Evolutionary conservation across 2,888 invertebrate genomes (phyloP).

Genomic region (Nemotelus pantherinus): DNA sequence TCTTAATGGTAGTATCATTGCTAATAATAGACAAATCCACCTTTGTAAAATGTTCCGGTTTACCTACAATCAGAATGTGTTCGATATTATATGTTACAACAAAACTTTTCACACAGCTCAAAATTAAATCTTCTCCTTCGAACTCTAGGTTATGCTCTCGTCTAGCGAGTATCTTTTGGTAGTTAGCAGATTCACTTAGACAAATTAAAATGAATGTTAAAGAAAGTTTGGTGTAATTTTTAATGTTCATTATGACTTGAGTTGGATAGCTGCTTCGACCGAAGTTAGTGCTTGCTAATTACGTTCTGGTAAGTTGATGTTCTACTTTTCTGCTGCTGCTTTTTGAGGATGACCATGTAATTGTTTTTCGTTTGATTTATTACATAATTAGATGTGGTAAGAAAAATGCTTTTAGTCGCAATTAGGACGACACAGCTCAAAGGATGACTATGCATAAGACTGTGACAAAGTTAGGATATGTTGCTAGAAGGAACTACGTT

Average conservation of each 20-base stretch:
- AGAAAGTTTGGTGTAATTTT: background rate
- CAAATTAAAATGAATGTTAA: no score
- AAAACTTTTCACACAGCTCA: background rate
- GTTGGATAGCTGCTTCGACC: background rate
- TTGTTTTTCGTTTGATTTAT: slow-evolving; percentile 13
- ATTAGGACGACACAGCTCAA: background rate
- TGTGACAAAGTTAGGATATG: background rate
- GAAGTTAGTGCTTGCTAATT: background rate
- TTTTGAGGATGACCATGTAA: background rate
- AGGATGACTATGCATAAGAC: background rate
- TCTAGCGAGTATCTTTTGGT: background rate
- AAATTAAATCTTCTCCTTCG: background rate
- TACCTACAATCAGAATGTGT: slow-evolving; percentile 17
- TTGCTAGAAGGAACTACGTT: background rate
- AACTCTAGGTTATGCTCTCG: background rate
- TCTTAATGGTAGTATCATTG: slow-evolving; percentile 29
- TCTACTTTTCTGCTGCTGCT: no score
- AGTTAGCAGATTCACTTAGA: no score
- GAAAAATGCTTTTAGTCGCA: background rate
- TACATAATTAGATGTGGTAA: slow-evolving; percentile 14
- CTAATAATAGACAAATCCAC: background rate
- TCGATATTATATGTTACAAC: background rate
- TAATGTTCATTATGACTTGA: background rate
- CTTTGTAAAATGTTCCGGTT: slow-evolving; percentile 24
- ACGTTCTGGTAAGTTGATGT: background rate